Evolutionary conservation across 2,113 vertebrate genomes (phyloP), one percentile per base, ranked within the genome.

Genomic region (Nematolebias whitei): DNA sequence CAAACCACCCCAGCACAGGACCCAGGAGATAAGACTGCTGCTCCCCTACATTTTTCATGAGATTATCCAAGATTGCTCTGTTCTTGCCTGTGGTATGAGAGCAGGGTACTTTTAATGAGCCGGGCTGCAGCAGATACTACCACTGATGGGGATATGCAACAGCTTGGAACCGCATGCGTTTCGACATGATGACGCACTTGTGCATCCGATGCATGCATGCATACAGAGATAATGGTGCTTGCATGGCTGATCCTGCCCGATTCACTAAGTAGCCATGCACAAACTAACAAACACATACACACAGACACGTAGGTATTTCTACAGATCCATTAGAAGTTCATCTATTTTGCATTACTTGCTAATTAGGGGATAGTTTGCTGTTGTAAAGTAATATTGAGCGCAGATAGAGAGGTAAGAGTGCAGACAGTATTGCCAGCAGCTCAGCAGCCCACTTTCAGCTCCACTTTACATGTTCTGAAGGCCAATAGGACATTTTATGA

Each of bases 31-130:
- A 85, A 83, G 60, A 63, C 85, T 83, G 70, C 86, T 79, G 79
- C 85, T 68, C 66, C 78, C 53, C 72, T 92, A 86, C 86, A 91
- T 93, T 91, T 91, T 92, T 89, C 84, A 92, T 89, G 87, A 91
- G 90, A 87, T 91, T 76, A 91, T 86, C 84, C 83, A 64, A 60
- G 41, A 78, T 70, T 78, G 79, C 87, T 88, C 79, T 85, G 68
- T 83, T 80, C 78, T 79, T 45, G 78, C 81, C 77, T 59, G 76
- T 76, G 71, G 82, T 84, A 72, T 71, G 70, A 83, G 78, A 29
- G 65, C 63, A 66, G 84, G 67, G 71, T 78, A 70, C 76, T 78
- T 84, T 86, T 85, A 87, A 88, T 81, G 85, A 87, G 83, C 63
- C 3, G 67, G 79, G 43, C 75, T 65, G 73, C 68, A 67, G 32